Conservation (phyloP, 64 coral and sea anemone genomes). For the Hydrozoanthus tunicans region DNA sequence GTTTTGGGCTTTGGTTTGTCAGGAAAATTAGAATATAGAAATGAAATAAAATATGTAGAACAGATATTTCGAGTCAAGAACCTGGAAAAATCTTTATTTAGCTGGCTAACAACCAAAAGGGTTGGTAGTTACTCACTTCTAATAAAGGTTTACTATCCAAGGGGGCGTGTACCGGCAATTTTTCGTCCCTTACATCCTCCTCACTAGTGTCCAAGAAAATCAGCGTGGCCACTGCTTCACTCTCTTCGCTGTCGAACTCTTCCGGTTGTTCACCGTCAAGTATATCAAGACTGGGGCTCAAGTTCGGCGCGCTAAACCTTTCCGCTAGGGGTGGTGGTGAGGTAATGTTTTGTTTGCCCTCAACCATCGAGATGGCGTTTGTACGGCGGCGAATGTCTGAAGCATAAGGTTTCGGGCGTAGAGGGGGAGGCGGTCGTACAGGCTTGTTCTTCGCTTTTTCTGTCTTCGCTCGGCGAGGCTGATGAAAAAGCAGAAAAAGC, state of each 20-base stretch:
- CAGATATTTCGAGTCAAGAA: not conserved
- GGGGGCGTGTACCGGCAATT: not conserved
- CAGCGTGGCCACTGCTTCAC: not conserved
- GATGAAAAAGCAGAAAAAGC: not conserved
- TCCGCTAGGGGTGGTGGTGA: not conserved
- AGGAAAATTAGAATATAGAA: not conserved
- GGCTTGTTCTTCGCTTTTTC: slow-evolving; percentile 36
- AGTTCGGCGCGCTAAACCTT: slow-evolving; percentile 30
- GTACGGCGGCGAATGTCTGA: slow-evolving; percentile 21
- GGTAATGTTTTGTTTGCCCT: not conserved
- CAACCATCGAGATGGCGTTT: slow-evolving; percentile 49
- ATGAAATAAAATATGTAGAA: not conserved
- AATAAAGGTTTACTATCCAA: not conserved
- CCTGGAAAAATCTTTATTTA: not conserved
- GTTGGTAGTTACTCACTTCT: not conserved
- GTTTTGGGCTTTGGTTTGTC: too few relatives aligned
- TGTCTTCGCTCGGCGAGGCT: slow-evolving; percentile 49
- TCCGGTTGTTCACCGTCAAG: not conserved
- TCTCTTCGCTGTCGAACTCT: not conserved
- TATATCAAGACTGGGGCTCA: not conserved
- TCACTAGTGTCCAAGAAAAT: slow-evolving; percentile 40
- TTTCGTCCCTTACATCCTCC: slow-evolving; percentile 22
- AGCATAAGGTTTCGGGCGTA: slow-evolving; percentile 2
- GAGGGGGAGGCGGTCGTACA: not conserved
- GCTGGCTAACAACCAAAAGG: not conserved